Conservation (phyloP, 1,140 invertebrate genomes). For the Microplitis mediator region DNA sequence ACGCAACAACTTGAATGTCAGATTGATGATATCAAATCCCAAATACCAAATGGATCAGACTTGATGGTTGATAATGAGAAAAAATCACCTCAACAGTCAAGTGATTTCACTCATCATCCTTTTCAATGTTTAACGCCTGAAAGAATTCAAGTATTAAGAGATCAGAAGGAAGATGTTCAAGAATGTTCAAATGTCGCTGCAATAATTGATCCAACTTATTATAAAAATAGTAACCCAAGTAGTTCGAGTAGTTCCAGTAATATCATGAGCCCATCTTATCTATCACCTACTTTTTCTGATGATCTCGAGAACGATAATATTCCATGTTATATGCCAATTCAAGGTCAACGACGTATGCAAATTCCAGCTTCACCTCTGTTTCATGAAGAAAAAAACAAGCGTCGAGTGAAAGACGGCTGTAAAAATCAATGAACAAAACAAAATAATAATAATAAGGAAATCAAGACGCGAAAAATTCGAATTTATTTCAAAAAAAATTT, state of each 20-base stretch:
- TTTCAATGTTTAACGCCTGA: conserved; percentile 58
- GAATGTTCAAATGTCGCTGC: conserved; percentile 55
- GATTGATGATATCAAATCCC: conserved; percentile 43
- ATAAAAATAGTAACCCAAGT: conserved; percentile 43
- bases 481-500: too few species aligned
- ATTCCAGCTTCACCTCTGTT: conserved; percentile 53
- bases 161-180: conserved; percentile 39
- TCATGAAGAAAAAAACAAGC: conserved; percentile 63
- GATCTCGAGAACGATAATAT: conserved; percentile 62
- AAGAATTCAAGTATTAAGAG: conserved; percentile 56
- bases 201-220: conserved; percentile 61
- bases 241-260: conserved; percentile 54
- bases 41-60: conserved; percentile 54
- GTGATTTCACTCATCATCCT: conserved; percentile 37
- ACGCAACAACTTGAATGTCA: conserved; percentile 62
- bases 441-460: too few species aligned
- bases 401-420: conserved; percentile 60
- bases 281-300: conserved; percentile 48
- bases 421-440: conserved; percentile 57
- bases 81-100: conserved; percentile 38
- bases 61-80: conserved; percentile 36
- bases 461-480: too few species aligned
- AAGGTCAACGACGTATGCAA: conserved; percentile 71
- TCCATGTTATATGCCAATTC: conserved; percentile 80
- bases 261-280: conserved; percentile 49